phyloP scores from a whole-genome alignment of 1,140 invertebrate species.

The Choristoneura fumiferana region DNA sequence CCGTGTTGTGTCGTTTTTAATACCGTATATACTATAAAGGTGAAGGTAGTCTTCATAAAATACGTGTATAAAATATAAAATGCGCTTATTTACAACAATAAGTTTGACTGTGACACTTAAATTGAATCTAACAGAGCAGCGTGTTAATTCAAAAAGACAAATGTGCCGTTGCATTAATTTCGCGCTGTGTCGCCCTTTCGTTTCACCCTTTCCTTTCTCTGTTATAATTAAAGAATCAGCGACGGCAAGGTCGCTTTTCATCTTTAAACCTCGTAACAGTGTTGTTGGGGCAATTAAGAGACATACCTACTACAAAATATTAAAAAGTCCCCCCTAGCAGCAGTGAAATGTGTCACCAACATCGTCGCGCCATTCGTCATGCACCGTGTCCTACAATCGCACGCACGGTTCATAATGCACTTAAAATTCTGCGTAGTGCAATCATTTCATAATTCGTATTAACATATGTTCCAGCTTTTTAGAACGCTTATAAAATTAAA shows the following conservation, averaged over 20 bases:
- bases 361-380: slow-evolving; percentile 39
- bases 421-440: slow-evolving; percentile 19
- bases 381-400: slow-evolving; percentile 30
- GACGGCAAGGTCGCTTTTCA: slow-evolving; percentile 23
- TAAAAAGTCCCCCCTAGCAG: slow-evolving; percentile 44
- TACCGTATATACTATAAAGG: no score
- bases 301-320: slow-evolving; percentile 54
- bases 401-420: slow-evolving; percentile 23
- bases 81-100: no score
- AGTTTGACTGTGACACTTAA: neutral
- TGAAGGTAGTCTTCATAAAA: no score
- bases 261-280: slow-evolving; percentile 30
- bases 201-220: slow-evolving; percentile 37
- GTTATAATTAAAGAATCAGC: slow-evolving; percentile 41
- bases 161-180: slow-evolving; percentile 29
- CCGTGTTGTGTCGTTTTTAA: slow-evolving; percentile 1
- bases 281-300: slow-evolving; percentile 48
- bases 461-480: no score
- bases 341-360: slow-evolving; percentile 32
- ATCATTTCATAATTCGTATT: neutral
- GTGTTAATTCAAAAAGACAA: slow-evolving; percentile 12
- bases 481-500: no score
- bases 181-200: slow-evolving; percentile 19
- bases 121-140: neutral
- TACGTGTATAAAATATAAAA: no score